A percentile compares a stretch with the other conserved stretches of the same genome.
phyloP scores from a whole-genome alignment of 2,113 vertebrate genomes.

The Daubentonia madagascariensis region DNA sequence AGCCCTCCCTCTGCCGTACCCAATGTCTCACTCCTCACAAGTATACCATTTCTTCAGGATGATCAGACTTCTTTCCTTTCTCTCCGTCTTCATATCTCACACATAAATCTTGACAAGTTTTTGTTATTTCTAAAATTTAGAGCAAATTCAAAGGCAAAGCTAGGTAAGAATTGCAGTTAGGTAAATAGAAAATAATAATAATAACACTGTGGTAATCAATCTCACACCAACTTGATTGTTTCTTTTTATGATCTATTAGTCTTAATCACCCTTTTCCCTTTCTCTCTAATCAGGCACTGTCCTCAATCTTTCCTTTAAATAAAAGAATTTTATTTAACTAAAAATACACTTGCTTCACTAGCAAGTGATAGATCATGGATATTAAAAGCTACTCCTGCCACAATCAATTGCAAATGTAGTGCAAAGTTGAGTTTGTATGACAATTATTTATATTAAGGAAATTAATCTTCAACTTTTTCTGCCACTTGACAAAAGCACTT shows the following conservation, averaged over 20 bases:
- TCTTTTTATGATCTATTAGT: background rate
- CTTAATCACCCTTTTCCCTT: background rate
- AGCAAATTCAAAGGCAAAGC: background rate
- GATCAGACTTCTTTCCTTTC: background rate
- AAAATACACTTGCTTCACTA: background rate
- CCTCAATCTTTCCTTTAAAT: background rate
- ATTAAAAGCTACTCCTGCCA: background rate
- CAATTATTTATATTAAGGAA: background rate
- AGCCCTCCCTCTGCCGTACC: background rate
- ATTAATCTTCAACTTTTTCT: background rate
- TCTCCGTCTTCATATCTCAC: background rate
- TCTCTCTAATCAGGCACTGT: background rate
- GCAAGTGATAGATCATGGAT: background rate
- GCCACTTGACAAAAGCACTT: background rate
- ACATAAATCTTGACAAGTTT: background rate
- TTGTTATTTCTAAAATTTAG: background rate
- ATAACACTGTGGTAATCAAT: background rate
- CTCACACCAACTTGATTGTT: background rate
- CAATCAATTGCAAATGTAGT: background rate
- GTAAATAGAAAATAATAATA: background rate
- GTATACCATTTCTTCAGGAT: fast-evolving
- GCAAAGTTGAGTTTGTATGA: background rate
- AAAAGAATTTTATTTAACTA: background rate
- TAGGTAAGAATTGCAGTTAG: background rate
- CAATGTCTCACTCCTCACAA: no score